A percentile compares a stretch with the other conserved stretches of the same genome.
Conservation (phyloP, 2,888 invertebrate genomes). For the Pterostichus madidus region DNA sequence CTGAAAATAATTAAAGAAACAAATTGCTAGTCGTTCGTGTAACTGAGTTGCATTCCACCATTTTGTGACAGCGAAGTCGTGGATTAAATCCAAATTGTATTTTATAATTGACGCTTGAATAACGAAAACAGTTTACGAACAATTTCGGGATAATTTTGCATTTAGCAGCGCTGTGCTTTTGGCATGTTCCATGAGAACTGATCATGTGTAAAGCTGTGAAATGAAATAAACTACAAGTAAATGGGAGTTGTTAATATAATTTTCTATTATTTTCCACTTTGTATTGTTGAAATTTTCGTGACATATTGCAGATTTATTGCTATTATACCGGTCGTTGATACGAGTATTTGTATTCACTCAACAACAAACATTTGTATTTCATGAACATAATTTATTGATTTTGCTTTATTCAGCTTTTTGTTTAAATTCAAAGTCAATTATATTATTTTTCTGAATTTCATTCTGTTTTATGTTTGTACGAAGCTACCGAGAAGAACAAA, state of each 20-base stretch:
- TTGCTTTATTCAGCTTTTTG: background rate
- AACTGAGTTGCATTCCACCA: constrained; percentile 54
- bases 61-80: constrained; percentile 45
- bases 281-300: background rate
- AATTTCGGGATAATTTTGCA: constrained; percentile 15
- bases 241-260: background rate
- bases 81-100: constrained; percentile 58
- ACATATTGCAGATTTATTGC: background rate
- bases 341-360: background rate
- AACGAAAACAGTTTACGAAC: constrained; percentile 26
- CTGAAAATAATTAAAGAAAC: constrained; percentile 65
- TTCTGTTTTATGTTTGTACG: no score
- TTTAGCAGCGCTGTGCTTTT: background rate
- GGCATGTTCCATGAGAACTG: background rate
- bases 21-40: constrained; percentile 61
- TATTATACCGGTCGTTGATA: background rate
- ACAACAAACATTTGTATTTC: background rate
- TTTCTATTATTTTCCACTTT: constrained; percentile 5
- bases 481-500: no score
- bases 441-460: no score
- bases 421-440: background rate
- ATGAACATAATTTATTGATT: background rate
- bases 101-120: constrained; percentile 52
- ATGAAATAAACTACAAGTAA: constrained; percentile 11
- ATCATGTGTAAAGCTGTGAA: background rate